A percentile compares a stretch with the other conserved stretches of the same genome.
Evolutionary conservation across 2,113 vertebrate species (phyloP).

Genomic region (Aldabrachelys gigantea): DNA sequence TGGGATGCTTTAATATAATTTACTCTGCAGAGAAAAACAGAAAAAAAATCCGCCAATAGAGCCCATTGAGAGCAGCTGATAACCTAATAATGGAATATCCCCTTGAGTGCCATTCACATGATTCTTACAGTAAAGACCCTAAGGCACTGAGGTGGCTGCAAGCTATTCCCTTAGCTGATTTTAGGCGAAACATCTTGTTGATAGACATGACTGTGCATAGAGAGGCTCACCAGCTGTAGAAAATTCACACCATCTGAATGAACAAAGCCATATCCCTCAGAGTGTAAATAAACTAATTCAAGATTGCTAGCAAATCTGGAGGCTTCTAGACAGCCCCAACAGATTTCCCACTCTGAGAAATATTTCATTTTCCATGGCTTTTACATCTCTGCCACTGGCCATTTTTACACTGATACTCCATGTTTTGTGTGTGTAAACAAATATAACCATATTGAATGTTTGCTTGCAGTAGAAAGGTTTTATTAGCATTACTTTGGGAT

Average conservation of each 20-base stretch:
- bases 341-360: slow-evolving; percentile 44
- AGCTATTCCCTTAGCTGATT: slow-evolving; percentile 8
- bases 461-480: not conserved
- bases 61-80: not conserved
- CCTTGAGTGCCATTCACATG: not conserved
- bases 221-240: slow-evolving; percentile 32
- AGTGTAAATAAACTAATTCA: slow-evolving; percentile 59
- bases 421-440: not conserved
- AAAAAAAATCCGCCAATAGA: not conserved
- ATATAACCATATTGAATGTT: not conserved
- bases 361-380: slow-evolving; percentile 2
- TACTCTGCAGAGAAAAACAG: not conserved
- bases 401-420: not conserved
- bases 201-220: not conserved
- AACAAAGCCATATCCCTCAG: slow-evolving; percentile 27
- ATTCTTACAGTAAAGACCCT: not conserved
- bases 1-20: not conserved
- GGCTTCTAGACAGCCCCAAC: slow-evolving; percentile 39
- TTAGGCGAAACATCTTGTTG: slow-evolving; percentile 36
- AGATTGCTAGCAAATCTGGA: slow-evolving; percentile 50
- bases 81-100: not conserved
- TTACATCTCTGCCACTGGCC: not conserved
- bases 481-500: not conserved
- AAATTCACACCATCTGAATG: slow-evolving; percentile 55
- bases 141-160: not conserved